phyloP scores from a whole-genome alignment of 1,140 invertebrate species.

The Monomorium pharaonis region DNA sequence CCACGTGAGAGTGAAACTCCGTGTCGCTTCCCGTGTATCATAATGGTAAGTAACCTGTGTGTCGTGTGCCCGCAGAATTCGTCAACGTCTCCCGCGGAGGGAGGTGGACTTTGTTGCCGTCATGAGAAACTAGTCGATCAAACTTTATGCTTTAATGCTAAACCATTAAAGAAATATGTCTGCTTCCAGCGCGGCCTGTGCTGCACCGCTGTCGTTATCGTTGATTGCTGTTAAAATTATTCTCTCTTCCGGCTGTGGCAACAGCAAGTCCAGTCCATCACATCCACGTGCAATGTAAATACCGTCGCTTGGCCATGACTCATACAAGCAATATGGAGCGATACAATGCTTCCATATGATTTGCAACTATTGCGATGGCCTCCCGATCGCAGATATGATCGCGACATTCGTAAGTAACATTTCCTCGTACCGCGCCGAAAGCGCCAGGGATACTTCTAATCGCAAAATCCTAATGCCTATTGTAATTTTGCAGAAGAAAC shows the following conservation, averaged over 20 bases:
- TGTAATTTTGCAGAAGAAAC: neutral
- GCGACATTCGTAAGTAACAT: neutral
- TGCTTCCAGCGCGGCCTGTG: neutral
- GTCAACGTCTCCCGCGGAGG: no score
- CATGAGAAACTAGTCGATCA: neutral
- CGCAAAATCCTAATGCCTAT: no score
- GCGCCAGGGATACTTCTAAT: neutral
- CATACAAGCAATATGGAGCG: neutral
- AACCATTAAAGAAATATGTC: neutral
- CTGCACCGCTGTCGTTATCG: neutral
- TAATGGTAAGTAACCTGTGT: no score
- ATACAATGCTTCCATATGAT: constrained; percentile 8
- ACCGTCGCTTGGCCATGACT: neutral
- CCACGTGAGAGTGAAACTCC: no score
- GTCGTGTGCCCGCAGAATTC: no score
- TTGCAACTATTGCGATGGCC: neutral
- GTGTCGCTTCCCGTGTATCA: no score
- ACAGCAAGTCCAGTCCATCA: neutral
- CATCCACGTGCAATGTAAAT: neutral
- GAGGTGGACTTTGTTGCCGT: no score
- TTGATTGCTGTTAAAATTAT: neutral
- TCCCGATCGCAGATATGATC: neutral
- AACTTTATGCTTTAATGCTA: neutral
- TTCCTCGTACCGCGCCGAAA: neutral
- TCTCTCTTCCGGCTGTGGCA: neutral